Base-by-base conservation (phyloP, 2,113 vertebrate genomes). In the Oophaga pumilio region DNA sequence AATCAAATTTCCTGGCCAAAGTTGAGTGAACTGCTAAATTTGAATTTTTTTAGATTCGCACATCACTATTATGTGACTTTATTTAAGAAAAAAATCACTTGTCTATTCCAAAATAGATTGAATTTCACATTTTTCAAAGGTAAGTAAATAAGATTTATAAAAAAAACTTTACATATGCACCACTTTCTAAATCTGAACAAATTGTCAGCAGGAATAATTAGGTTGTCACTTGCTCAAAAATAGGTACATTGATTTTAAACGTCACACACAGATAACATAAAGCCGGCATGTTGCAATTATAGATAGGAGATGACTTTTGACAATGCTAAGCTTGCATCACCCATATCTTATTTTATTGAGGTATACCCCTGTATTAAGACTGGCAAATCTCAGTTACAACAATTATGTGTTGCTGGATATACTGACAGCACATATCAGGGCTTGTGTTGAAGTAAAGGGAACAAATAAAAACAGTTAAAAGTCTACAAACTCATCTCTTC, bases 281-380 rank as follows among this genome's bases (percentile, higher is more conserved):
- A 73, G 69, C 28, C 43, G 69, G 33, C 69, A 73, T 73, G 69
- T 43, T 73, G 68, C 69, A 73, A 73, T 73, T 73, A 73, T 49
- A 71, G 69, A 73, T 73, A 73, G 69, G 33, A 73, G 69, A 73
- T 73, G 33, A 43, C 69, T 73, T 73, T 43, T 73, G 69, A 73
- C 69, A 73, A 43, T 43, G 69, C 43, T 73, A 73, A 73, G 69
- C 69, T 73, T 17, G 28, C 69, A 18, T 18, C 28, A 73, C 43
- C 69, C 43, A 73, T 43, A 73, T 73, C 69, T 73, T 17, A 8
- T 14, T 73, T 73, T 73, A 43, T 73, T 15, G 5, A 73, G 28
- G 17, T 20, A 56, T 6, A 56, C 22, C 20, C 11, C 22, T 71
- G 22, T 17, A 78, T 53, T 78, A 57, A 56, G 20, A 53, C 69